Percentiles rank a stretch among this genome's conserved stretches.
phyloP scores from a whole-genome alignment of 1,140 invertebrate species.

The Holcopasites calliopsidis region DNA sequence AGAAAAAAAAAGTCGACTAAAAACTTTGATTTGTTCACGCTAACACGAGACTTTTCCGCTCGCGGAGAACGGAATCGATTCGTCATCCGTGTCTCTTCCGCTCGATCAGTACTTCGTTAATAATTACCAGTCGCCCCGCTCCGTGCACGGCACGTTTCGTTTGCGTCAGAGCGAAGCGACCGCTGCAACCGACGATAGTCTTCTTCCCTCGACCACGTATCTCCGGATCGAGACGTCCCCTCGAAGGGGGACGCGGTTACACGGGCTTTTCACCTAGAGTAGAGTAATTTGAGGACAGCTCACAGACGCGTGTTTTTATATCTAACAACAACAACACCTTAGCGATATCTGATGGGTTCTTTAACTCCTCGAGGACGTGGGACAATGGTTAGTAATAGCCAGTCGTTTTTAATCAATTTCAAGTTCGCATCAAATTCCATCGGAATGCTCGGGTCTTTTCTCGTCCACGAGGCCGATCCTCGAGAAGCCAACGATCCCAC shows the following conservation, averaged over 20 bases:
- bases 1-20: constrained; percentile 47
- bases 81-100: constrained; percentile 14
- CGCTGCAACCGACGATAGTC: neutral
- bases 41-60: constrained; percentile 19
- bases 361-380: constrained; percentile 2
- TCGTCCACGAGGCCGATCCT: too few species aligned
- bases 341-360: constrained; percentile 4
- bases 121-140: constrained; percentile 27
- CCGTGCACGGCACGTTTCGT: neutral
- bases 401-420: too few species aligned
- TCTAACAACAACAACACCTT: constrained; percentile 37
- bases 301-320: constrained; percentile 24
- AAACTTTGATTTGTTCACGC: constrained; percentile 54
- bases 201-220: neutral
- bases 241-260: neutral
- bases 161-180: constrained; percentile 20
- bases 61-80: neutral
- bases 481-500: neutral
- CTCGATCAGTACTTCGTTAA: constrained; percentile 35
- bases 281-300: constrained; percentile 37
- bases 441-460: too few species aligned
- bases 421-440: too few species aligned
- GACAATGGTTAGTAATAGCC: too few species aligned
- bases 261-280: constrained; percentile 10
- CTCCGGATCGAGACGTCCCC: neutral